Evolutionary conservation across 2,113 vertebrate species (phyloP), one percentile per base, ranked within the genome.

Genomic region (Glaucidium brasilianum): DNA sequence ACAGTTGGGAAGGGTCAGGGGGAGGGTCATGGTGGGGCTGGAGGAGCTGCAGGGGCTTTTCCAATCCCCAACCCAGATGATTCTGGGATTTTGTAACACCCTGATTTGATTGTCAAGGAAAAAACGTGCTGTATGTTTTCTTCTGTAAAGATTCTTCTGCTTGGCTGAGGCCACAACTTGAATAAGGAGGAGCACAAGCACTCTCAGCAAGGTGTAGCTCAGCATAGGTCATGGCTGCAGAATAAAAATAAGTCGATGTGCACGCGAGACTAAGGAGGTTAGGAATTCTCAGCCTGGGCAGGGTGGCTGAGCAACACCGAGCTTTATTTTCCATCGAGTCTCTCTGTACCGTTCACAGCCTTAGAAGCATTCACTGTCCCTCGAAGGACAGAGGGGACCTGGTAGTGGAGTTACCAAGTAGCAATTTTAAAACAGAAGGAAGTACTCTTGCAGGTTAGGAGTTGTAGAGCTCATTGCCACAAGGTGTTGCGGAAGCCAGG

Each of bases 191-290:
- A n/a, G 17, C 5, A 55, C 17, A 74, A 55, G 59, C 37, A 11
- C n/a, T 11, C 12, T 20, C 59, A 83, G 49, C 39, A 15, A 25
- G 34, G 27, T 29, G 37, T 19, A 64, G 66, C 63, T 86, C 59
- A 63, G 35, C n/a, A 9, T 4, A 37, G n/a, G 15, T 52, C 4
- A 0, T 9, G 29, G 34, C 26, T 39, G 30, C 21, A 32, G 63
- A n/a, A 5, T 35, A 12, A 52, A 27, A 3, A 4, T 3, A 0
- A 14, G 7, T 39, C 34, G 17, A 0, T 15, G 16, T 35, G 12
- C 10, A 1, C 2, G 3, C 0, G 1, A 73, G 49, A 8, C 34
- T 14, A 4, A 30, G 34, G 60, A 62, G 10, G 5, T 5, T 4
- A 21, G 69, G 41, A 67, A 32, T 32, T 60, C 62, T 55, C 58